A percentile compares a stretch with the other conserved stretches of the same genome.
phyloP scores from a whole-genome alignment of 1,140 invertebrate genomes.

The Drosophila lacertosa region DNA sequence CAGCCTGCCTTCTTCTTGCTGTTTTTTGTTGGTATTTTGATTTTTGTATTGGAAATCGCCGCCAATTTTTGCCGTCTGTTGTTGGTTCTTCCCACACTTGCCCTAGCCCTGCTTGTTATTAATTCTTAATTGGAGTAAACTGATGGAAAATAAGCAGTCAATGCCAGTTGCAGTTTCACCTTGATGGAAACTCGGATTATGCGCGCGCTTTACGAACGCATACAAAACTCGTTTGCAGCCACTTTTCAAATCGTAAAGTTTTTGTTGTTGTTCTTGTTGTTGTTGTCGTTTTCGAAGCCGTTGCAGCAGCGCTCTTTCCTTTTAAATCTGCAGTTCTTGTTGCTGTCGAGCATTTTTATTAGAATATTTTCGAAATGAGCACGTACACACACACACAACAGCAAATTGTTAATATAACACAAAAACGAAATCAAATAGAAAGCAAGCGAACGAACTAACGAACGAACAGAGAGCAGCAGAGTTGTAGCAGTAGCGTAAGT shows the following conservation, averaged over 20 bases:
- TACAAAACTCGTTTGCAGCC: constrained; percentile 60
- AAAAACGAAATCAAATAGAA: constrained; percentile 80
- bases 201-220: constrained; percentile 46
- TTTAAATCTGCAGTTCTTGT: constrained; percentile 46
- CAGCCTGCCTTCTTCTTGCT: constrained; percentile 33
- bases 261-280: constrained; percentile 20
- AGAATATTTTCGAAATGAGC: constrained; percentile 45
- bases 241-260: constrained; percentile 42
- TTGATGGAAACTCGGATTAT: constrained; percentile 48
- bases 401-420: constrained; percentile 69
- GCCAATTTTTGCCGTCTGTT: constrained; percentile 54
- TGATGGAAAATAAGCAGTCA: constrained; percentile 26
- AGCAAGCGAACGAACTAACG: constrained; percentile 64
- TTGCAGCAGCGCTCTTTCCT: constrained; percentile 38
- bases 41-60: constrained; percentile 69
- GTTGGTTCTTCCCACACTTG: constrained; percentile 14
- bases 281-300: constrained; percentile 24
- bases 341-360: constrained; percentile 61
- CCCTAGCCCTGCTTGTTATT: not conserved
- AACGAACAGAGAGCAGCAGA: constrained; percentile 45
- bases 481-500: constrained; percentile 55
- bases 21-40: constrained; percentile 44
- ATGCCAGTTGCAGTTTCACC: constrained; percentile 51
- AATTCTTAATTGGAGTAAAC: constrained; percentile 16
- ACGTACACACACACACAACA: constrained; percentile 56